phyloP scores from a whole-genome alignment of 2,113 vertebrate genomes.

The Tupaia chinensis region DNA sequence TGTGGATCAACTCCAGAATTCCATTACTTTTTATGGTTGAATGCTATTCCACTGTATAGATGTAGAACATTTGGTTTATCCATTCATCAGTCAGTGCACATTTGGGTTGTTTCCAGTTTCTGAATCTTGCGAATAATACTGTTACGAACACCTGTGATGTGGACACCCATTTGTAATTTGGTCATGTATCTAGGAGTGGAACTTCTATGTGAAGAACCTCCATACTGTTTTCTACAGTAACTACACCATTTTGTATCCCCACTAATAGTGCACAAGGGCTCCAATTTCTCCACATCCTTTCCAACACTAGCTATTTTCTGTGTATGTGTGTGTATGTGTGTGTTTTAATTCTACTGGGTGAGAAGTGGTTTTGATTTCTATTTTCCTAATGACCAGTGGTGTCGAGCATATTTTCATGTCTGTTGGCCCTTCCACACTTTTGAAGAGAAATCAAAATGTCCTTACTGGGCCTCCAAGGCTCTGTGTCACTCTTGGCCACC shows the following conservation, averaged over 20 bases:
- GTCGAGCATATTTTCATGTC: background rate
- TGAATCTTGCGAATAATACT: background rate
- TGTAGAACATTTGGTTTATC: background rate
- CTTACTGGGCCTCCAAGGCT: background rate
- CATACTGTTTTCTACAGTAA: background rate
- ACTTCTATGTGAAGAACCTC: background rate
- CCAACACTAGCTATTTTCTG: slow-evolving; percentile 18
- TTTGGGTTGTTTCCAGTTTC: background rate
- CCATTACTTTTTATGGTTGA: background rate
- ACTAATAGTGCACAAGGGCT: background rate
- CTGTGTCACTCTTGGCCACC: too few relatives aligned
- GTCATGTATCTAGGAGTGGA: background rate
- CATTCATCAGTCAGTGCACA: background rate
- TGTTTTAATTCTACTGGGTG: background rate
- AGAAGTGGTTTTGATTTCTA: background rate
- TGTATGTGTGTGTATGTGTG: background rate
- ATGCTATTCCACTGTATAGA: background rate
- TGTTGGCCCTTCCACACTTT: background rate
- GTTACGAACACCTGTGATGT: background rate
- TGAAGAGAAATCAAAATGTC: background rate
- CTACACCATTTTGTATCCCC: background rate
- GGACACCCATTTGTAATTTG: background rate
- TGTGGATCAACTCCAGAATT: background rate
- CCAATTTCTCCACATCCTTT: background rate
- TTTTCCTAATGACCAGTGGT: background rate